Evolutionary conservation across 2,888 invertebrate species (phyloP), one percentile per base, ranked within the genome.

Genomic region (Pristionchus entomophagus): DNA sequence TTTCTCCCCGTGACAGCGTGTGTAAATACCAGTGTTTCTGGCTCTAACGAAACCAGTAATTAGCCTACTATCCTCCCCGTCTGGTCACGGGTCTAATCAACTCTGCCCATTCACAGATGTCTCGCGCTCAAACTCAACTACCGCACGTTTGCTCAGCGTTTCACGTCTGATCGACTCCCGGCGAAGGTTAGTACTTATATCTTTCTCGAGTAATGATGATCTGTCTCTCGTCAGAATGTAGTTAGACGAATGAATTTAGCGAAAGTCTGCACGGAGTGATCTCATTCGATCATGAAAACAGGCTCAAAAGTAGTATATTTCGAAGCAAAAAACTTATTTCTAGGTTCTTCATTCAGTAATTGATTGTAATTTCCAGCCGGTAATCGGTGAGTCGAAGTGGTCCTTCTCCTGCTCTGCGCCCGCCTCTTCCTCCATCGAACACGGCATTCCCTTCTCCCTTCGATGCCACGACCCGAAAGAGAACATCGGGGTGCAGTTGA

Each of bases 101-200:
- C 45, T 45, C 38, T 26, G n/a, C n/a, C n/a, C n/a, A 26, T 77
- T 89, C 96, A 97, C 0, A 96, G 96, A 89, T 99, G 98, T 94
- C 95, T 99, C 0, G 96, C 97, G 62, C 96, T 98, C 94, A 98
- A 98, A 94, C 95, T 98, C 84, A 97, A 97, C 1, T 98, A 99
- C 0, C 96, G 97, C 85, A 97, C 98, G 14, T 99, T 99, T 94
- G 95, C 99, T 0, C 98, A 99, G 93, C 97, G 97, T 3, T 99
- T 97, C 95, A 95, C 99, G 29, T 95, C 90, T 49, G 89, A 89
- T 83, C 41, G 90, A 78, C 84, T 89, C 29, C 92, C 92, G 1
- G 86, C 87, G 19, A 84, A 85, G 59, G 88, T 87, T 49, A 35
- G 56, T 56, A 77, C 35, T 17, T 2, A 41, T 45, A 17, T 49